These are phyloP conservation scores for Griposia aprilina DNA, from an alignment of 2,888 invertebrate species.

Conservation along the genomic window DNA sequence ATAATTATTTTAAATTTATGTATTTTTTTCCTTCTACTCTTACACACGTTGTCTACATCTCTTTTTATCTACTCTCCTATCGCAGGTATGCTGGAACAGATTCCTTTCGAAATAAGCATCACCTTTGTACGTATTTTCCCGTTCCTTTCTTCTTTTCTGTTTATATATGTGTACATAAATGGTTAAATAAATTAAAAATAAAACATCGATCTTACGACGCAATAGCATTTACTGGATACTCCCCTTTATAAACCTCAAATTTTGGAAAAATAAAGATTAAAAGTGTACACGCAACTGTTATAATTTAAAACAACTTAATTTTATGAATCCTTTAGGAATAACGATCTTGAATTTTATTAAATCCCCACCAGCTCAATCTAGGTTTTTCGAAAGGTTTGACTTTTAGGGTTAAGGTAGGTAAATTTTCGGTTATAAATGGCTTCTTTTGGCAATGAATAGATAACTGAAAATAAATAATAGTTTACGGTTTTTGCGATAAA, in stretches of 20 bases:
- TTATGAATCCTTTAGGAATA: constrained; percentile 20
- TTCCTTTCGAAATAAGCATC: too few species aligned
- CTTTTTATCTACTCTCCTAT: too few species aligned
- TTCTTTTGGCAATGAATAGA: not conserved
- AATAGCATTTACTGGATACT: constrained; percentile 2
- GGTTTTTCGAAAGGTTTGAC: not conserved
- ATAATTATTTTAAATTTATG: too few species aligned
- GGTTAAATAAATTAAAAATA: too few species aligned
- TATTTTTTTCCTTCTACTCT: too few species aligned
- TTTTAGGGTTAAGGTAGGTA: not conserved
- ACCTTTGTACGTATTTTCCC: too few species aligned
- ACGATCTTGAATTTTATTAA: constrained; percentile 5
- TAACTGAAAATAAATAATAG: constrained; percentile 4
- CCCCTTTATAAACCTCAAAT: not conserved
- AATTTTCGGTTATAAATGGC: constrained; percentile 14
- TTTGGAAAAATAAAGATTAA: not conserved
- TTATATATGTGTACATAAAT: too few species aligned
- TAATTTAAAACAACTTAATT: constrained; percentile 25
- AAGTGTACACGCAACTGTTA: constrained; percentile 9
- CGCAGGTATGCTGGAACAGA: too few species aligned
- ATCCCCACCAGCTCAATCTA: not conserved
- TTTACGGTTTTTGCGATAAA: constrained; percentile 6
- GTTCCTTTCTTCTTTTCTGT: too few species aligned
- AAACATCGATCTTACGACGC: not conserved
- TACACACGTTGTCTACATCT: too few species aligned